A percentile compares a stretch with the other conserved stretches of the same genome.
Conservation (phyloP, 2,797 vertebrate species). For the Kryptopterus vitreolus region DNA sequence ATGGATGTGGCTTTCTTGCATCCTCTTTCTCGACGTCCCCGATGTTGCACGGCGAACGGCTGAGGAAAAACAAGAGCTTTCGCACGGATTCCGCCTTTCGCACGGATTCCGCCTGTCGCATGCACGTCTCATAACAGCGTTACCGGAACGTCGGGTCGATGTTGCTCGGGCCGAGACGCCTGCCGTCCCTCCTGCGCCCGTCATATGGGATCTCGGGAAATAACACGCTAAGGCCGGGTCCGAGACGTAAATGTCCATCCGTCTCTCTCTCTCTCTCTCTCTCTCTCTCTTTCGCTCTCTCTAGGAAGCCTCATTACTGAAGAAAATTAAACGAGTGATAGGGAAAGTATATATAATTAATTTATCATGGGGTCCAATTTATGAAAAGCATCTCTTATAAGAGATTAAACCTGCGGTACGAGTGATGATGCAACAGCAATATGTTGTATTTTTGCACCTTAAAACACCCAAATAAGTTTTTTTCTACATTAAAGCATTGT, state of each 20-base stretch:
- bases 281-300: conserved; percentile 44
- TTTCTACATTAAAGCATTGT: no score
- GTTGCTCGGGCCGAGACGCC: conserved; percentile 33
- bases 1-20: conserved; percentile 8
- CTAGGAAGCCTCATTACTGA: conserved; percentile 30
- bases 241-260: conserved; percentile 42
- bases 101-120: conserved; percentile 41
- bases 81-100: conserved; percentile 37
- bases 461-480: no score
- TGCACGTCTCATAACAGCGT: conserved; percentile 51
- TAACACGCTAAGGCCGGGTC: conserved; percentile 31
- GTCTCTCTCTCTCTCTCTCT: conserved; percentile 42
- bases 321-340: conserved; percentile 48
- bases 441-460: no score
- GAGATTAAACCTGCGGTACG: no score
- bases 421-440: no score
- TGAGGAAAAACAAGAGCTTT: conserved; percentile 41
- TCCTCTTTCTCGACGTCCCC: conserved; percentile 29
- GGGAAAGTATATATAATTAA: no score
- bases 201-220: conserved; percentile 33
- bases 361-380: no score
- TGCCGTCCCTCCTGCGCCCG: conserved; percentile 34
- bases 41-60: conserved; percentile 35
- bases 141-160: conserved; percentile 38
- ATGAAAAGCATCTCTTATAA: no score